phyloP scores from a whole-genome alignment of 2,888 invertebrate genomes.

The Synergus umbraculus region DNA sequence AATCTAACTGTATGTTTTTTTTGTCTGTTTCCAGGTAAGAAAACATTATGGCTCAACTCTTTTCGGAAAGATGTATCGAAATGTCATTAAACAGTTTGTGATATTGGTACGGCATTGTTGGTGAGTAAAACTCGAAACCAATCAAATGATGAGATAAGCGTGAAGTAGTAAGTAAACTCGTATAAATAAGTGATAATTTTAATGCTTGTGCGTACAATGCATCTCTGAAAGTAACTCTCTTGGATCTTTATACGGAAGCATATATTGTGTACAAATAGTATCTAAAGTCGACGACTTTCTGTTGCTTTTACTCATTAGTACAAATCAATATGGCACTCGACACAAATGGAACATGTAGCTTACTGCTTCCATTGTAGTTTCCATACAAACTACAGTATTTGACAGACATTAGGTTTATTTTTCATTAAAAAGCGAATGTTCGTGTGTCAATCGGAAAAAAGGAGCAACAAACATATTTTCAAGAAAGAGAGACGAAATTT shows the following conservation, averaged over 20 bases:
- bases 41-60: not conserved
- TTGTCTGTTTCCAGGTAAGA: not conserved
- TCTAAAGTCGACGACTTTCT: conserved; percentile 1
- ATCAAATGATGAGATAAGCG: not conserved
- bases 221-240: not conserved
- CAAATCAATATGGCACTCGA: conserved; percentile 2
- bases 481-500: not conserved
- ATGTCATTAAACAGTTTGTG: not conserved
- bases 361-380: not conserved
- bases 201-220: not conserved
- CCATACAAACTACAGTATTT: not conserved
- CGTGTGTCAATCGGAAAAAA: too few relatives aligned
- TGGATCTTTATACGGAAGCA: not conserved
- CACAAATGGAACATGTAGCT: not conserved
- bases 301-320: conserved; percentile 14
- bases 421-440: not conserved
- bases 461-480: too few relatives aligned
- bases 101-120: not conserved
- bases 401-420: not conserved
- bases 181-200: not conserved
- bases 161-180: not conserved
- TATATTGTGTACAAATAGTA: not conserved
- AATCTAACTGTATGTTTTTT: not conserved
- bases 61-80: not conserved
- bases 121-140: not conserved